phyloP scores from a whole-genome alignment of 2,113 vertebrate genomes.

The Saccopteryx leptura region DNA sequence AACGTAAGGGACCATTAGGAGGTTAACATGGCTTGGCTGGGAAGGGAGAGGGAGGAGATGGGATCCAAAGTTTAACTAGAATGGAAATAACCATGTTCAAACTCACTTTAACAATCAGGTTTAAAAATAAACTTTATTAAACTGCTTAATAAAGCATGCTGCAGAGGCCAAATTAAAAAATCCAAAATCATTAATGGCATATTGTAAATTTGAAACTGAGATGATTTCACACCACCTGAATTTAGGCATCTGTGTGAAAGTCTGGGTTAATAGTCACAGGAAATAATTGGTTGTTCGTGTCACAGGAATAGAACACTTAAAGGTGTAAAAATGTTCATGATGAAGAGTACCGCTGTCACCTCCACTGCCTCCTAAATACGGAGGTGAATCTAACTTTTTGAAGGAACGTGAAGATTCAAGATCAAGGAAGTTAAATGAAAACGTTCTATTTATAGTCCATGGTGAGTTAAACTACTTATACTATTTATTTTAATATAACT shows the following conservation, averaged over 20 bases:
- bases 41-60: background rate
- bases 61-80: slow-evolving; percentile 67
- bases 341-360: background rate
- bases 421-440: background rate
- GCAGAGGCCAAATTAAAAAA: slow-evolving; percentile 57
- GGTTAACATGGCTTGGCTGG: slow-evolving; percentile 66
- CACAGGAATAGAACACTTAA: background rate
- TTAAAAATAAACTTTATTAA: slow-evolving; percentile 72
- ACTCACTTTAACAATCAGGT: slow-evolving; percentile 58
- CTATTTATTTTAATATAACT: slow-evolving; percentile 45
- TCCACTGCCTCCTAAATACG: background rate
- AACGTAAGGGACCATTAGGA: slow-evolving; percentile 77
- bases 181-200: slow-evolving; percentile 29
- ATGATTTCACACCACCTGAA: background rate
- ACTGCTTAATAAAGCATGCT: slow-evolving; percentile 55
- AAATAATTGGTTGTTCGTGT: slow-evolving; percentile 23
- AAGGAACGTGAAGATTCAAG: background rate
- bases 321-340: background rate
- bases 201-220: slow-evolving; percentile 44
- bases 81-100: slow-evolving; percentile 69
- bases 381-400: background rate
- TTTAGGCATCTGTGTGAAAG: background rate
- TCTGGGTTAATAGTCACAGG: background rate
- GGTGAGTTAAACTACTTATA: background rate
- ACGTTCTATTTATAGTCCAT: background rate